These are phyloP conservation scores for Ceyx erithaca DNA, from an alignment of 2,797 vertebrate genomes.

Conservation along the genomic window DNA sequence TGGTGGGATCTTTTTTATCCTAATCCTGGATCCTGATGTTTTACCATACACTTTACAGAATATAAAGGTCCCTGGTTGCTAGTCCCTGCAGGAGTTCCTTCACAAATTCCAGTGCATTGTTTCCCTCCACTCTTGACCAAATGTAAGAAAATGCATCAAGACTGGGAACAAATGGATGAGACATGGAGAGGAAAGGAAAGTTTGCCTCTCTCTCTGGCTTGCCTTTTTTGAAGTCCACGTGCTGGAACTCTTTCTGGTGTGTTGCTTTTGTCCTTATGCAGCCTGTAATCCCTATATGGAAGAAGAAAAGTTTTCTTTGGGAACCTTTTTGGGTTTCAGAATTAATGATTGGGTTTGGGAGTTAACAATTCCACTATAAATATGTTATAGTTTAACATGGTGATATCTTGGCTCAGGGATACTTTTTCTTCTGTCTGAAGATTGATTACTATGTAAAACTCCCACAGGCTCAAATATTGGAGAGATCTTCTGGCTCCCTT, in stretches of 20 bases:
- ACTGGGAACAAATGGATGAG: neutral
- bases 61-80: neutral
- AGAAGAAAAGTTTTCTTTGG: neutral
- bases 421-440: neutral
- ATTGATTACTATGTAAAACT: neutral
- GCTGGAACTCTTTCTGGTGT: neutral
- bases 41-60: neutral
- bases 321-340: neutral
- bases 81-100: neutral
- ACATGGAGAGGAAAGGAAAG: neutral
- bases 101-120: neutral
- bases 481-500: neutral
- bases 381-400: neutral
- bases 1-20: neutral
- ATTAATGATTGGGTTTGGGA: neutral
- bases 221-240: neutral
- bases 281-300: neutral
- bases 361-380: slow-evolving; percentile 4
- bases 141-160: neutral
- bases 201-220: neutral
- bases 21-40: neutral
- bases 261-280: neutral
- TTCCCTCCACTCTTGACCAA: neutral
- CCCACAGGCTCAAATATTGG: neutral
- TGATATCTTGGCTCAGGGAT: neutral